Base-by-base conservation (phyloP, 1,140 invertebrate genomes). In the Sarcophaga bullata region DNA sequence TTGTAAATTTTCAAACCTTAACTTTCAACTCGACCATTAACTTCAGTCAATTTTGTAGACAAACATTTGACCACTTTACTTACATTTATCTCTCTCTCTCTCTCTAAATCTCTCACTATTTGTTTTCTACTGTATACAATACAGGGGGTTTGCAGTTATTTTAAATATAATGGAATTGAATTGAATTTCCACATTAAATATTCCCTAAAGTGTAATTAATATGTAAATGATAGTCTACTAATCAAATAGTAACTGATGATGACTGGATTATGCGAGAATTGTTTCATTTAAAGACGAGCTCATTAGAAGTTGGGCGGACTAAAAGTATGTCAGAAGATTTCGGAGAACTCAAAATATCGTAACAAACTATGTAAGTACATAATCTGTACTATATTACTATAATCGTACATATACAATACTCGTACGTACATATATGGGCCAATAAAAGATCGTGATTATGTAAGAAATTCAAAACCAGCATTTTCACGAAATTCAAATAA, bases 171-270 rank as follows among this genome's bases (percentile, higher is more conserved):
- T 15, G 46, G 50, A 50, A 17, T 19, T 19, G 37, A 47, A 76
- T 49, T 62, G 17, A 72, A 25, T 72, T 9, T 72, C n/a, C n/a
- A 72, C 48, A 48, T 76, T 76, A 76, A 76, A 78, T n/a, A 78
- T 78, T 78, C 75, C 75, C 75, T 78, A 78, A 78, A 78, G 75
- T 78, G 75, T 52, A 78, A 78, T 78, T 78, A 78, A 78, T 78
- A 78, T 78, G 75, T 78, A 78, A 78, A 78, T 78, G 75, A 78
- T 78, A 49, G 75, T 78, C 75, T 78, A 78, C 75, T 25, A 78
- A 78, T 78, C 75, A 78, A 78, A 78, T 78, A 50, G 75, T 19
- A 78, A 19, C 73, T 15, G 11, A 78, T 78, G 19, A 48, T 19
- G 50, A 19, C 73, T 37, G 25, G 25, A 37, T 37, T 19, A 25